Evolutionary conservation across 2,888 invertebrate genomes (phyloP), one percentile per base, ranked within the genome.

Genomic region (Galeruca laticollis): DNA sequence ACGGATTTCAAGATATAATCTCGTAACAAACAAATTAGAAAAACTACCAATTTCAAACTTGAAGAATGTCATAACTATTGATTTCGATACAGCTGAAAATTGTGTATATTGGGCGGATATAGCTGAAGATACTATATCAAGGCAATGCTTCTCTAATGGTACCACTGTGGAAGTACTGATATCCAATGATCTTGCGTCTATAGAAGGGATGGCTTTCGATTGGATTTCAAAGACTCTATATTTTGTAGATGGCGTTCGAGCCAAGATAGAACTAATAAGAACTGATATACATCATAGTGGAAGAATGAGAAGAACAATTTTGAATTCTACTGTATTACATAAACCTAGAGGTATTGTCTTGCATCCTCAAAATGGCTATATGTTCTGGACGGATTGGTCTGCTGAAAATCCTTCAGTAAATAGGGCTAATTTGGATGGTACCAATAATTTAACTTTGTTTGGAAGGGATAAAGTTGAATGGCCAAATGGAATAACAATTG

Each of bases 381-480:
- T 93, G 83, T 96, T 94, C 83, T 95, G 95, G 94, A 94, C 95
- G 0, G 96, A 97, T 82, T 96, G 95, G 95, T 93, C 94, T 4
- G 88, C 89, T 2, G 88, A 87, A n/a, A 89, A 89, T 74, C 94
- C 96, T 0, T 91, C 93, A 0, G 91, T 97, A 8, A 93, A 92
- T 8, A 87, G 94, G 62, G 92, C 95, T 0, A 91, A 93, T 81
- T 87, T 96, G 72, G 95, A 96, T 81, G 96, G 96, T 0, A 88
- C 87, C 0, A 88, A 93, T 71, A 88, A 91, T 0, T 89, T 88
- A 76, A 89, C 87, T 72, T 83, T 94, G 67, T 92, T 93, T 77
- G 88, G 88, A 0, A 89, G 88, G 68, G 89, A 90, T 0, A 87
- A 87, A 56, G 93, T 96, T 0, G 90, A 91, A 75, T 95, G 95